These are phyloP conservation scores for Drosophila birchii DNA, from an alignment of 2,888 invertebrate genomes.

Conservation along the genomic window DNA sequence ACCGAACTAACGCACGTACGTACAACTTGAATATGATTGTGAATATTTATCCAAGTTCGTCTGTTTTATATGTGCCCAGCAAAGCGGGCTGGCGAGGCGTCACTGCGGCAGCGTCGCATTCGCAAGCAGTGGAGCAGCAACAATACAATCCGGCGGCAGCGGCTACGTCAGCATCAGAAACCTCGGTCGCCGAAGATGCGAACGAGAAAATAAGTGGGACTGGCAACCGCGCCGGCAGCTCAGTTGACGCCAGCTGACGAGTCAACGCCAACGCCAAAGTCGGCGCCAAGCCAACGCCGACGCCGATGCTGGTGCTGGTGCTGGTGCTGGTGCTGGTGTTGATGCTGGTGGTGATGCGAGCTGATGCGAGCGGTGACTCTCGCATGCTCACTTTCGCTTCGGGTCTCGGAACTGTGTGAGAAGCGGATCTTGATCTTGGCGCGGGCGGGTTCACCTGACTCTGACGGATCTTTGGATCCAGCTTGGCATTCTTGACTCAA, in stretches of 20 bases:
- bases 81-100: constrained; percentile 43
- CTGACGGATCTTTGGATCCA: constrained; percentile 2
- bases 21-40: constrained; percentile 77
- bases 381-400: constrained; percentile 65
- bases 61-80: constrained; percentile 75
- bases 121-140: constrained; percentile 3
- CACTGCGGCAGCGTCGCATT: constrained; percentile 32
- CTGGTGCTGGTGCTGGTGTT: background rate
- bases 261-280: constrained; percentile 29
- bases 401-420: constrained; percentile 19
- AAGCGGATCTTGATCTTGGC: constrained; percentile 32
- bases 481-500: constrained; percentile 1
- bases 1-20: constrained; percentile 66
- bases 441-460: constrained; percentile 14
- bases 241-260: constrained; percentile 30
- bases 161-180: constrained; percentile 16
- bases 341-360: constrained; percentile 1
- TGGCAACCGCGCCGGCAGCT: constrained; percentile 30
- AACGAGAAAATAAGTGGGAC: constrained; percentile 66
- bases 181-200: constrained; percentile 57
- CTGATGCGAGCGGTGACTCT: constrained; percentile 20
- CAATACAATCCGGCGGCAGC: constrained; percentile 8
- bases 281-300: constrained; percentile 3
- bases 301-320: constrained; percentile 3
- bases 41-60: constrained; percentile 74